Evolutionary conservation across 30 jellyfish, hydroid and myxozoan species (phyloP).

Genomic region (Hydra vulgaris): DNA sequence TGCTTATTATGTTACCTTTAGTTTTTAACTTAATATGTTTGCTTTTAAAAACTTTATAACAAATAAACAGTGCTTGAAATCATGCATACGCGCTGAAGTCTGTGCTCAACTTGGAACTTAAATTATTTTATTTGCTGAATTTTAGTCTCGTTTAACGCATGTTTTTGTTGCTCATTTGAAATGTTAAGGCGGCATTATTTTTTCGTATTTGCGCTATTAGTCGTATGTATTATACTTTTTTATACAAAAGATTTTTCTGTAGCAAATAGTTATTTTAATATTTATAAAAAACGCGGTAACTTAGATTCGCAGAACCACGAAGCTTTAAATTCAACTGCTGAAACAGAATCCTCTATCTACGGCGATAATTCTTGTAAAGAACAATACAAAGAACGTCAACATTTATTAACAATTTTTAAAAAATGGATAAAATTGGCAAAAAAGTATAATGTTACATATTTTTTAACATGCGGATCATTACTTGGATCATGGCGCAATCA

Average conservation of each 20-base stretch:
- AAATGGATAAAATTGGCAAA: slow-evolving; percentile 51
- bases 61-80: too few species aligned
- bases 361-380: slow-evolving; percentile 55
- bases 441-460: slow-evolving; percentile 31
- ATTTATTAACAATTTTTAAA: slow-evolving; percentile 24
- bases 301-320: neutral
- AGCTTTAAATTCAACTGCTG: neutral
- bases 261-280: neutral
- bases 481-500: slow-evolving; percentile 77
- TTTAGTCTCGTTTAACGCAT: neutral
- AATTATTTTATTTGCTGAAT: too few species aligned
- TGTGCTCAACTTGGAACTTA: too few species aligned
- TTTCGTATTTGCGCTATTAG: neutral
- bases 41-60: too few species aligned
- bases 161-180: neutral
- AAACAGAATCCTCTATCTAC: slow-evolving; percentile 10
- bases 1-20: too few species aligned
- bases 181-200: neutral
- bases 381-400: slow-evolving; percentile 1
- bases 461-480: slow-evolving; percentile 65
- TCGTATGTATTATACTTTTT: neutral
- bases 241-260: neutral
- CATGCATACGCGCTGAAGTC: too few species aligned
- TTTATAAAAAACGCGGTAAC: neutral
- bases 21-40: too few species aligned